Evolutionary conservation across 1,140 invertebrate species (phyloP).

Genomic region (Aphis craccivora): DNA sequence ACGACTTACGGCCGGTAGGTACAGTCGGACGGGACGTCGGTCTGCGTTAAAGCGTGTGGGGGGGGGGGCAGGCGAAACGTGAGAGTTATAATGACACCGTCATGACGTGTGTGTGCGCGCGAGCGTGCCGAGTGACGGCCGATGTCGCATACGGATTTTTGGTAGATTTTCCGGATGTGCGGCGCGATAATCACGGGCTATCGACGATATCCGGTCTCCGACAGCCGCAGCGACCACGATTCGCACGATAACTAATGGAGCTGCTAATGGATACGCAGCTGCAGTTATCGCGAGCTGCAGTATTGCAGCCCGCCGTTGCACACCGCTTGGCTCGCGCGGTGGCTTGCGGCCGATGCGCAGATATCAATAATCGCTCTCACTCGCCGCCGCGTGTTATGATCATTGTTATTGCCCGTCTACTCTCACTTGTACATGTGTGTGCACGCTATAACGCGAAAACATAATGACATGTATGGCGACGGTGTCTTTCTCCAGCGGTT

Average conservation of each 20-base stretch:
- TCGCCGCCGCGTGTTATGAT: not conserved
- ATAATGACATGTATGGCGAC: not conserved
- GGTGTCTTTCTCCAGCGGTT: not conserved
- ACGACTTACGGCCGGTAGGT: too few species aligned
- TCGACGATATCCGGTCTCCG: not conserved
- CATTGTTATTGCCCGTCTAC: not conserved
- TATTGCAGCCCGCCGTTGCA: too few species aligned
- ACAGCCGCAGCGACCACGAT: too few species aligned
- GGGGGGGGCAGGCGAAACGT: not conserved
- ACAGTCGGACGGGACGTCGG: too few species aligned
- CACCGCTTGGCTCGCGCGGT: not conserved
- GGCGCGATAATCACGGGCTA: too few species aligned
- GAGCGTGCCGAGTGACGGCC: too few species aligned
- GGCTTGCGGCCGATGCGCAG: not conserved
- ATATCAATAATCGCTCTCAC: not conserved
- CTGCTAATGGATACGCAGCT: too few species aligned
- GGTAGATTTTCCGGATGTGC: not conserved
- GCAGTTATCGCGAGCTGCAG: too few species aligned
- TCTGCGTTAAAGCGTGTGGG: too few species aligned
- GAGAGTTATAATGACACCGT: not conserved
- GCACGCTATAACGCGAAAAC: not conserved
- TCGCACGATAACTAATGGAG: not conserved
- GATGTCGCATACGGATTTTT: not conserved
- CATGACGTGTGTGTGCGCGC: not conserved
- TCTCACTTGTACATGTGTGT: not conserved